Percentiles rank a stretch among this genome's conserved stretches.
Conservation (phyloP, 1,140 invertebrate species). For the Microplitis demolitor region DNA sequence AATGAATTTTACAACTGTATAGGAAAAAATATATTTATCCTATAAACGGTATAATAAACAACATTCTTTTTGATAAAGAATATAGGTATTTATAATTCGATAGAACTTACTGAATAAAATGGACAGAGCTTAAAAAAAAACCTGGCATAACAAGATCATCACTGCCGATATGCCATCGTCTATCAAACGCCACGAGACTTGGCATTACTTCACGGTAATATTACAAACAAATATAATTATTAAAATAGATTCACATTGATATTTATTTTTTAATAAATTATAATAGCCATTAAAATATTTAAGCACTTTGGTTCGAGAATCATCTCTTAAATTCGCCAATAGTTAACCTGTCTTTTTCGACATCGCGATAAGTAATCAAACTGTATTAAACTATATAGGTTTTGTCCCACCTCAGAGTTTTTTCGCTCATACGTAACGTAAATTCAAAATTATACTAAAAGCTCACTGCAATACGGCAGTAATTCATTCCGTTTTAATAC, state of each 20-base stretch:
- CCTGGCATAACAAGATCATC: slow-evolving; percentile 84
- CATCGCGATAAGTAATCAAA: no score
- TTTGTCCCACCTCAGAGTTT: no score
- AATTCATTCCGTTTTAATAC: no score
- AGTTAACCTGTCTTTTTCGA: no score
- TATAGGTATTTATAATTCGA: not conserved
- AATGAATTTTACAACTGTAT: no score
- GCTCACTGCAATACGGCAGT: no score
- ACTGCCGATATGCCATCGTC: slow-evolving; percentile 83
- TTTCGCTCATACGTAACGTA: no score
- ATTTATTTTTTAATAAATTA: not conserved
- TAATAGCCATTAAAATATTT: not conserved
- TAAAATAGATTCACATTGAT: not conserved
- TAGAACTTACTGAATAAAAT: slow-evolving; percentile 75
- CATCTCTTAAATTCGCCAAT: no score
- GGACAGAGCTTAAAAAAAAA: slow-evolving; percentile 71
- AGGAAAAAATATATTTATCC: no score
- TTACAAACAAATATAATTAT: not conserved
- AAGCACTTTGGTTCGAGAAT: no score
- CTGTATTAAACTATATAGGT: no score
- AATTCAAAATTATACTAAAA: no score
- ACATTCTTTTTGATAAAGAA: not conserved
- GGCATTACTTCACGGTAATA: slow-evolving; percentile 67
- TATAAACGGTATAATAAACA: slow-evolving; percentile 5
- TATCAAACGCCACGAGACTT: slow-evolving; percentile 78